Evolutionary conservation across 37 sponge, comb jelly and placozoan genomes (phyloP).

Genomic region (Aphrocallistes beatrix): DNA sequence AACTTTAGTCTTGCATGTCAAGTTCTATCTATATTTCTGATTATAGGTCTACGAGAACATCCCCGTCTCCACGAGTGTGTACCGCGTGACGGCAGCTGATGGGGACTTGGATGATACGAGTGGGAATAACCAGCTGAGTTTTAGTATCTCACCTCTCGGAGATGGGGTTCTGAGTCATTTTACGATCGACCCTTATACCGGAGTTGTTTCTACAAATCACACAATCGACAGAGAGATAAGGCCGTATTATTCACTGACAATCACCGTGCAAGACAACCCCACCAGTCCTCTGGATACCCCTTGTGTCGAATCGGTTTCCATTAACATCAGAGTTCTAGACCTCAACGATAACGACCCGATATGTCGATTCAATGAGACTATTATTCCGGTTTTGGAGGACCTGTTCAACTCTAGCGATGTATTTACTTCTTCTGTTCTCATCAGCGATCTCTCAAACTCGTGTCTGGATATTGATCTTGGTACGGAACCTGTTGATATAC

Average conservation of each 20-base stretch:
- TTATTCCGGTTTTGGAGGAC: neutral
- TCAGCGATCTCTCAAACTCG: neutral
- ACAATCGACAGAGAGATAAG: neutral
- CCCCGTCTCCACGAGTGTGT: neutral
- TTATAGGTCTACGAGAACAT: neutral
- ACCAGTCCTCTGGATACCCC: neutral
- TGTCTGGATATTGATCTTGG: constrained; percentile 1
- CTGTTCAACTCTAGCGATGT: neutral
- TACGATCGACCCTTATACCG: neutral
- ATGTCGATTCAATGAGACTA: neutral
- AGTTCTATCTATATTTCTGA: too few species aligned
- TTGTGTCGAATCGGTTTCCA: neutral
- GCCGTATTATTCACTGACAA: neutral
- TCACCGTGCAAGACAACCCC: neutral
- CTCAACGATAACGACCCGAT: neutral
- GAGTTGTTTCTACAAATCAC: neutral
- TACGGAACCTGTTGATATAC: neutral
- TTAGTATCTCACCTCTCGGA: neutral
- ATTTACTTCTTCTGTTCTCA: neutral
- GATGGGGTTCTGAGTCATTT: neutral
- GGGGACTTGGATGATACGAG: neutral
- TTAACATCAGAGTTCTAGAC: neutral
- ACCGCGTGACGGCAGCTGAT: neutral
- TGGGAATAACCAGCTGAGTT: neutral
- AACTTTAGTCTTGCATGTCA: too few species aligned